Percentiles rank a stretch among this genome's conserved stretches.
Evolutionary conservation across 2,888 invertebrate species (phyloP).

Genomic region (Agrochola lota): DNA sequence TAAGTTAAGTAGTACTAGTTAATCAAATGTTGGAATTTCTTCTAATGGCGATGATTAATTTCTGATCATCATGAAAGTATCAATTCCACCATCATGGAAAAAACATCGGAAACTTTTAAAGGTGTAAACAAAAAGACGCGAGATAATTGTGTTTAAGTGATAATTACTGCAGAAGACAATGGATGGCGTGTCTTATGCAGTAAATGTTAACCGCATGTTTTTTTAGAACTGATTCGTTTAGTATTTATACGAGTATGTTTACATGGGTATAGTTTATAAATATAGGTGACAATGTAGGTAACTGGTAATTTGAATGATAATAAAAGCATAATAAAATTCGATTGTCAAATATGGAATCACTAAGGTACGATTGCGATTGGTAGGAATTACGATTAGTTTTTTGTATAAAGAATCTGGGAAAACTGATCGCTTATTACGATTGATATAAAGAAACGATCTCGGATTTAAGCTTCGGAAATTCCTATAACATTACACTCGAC

Average conservation of each 20-base stretch:
- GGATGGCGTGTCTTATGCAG: conserved; percentile 43
- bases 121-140: background rate
- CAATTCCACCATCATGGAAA: background rate
- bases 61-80: background rate
- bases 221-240: conserved; percentile 4
- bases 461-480: background rate
- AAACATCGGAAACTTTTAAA: conserved; percentile 35
- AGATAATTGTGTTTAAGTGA: conserved; percentile 7
- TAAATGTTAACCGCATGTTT: conserved; percentile 3
- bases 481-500: background rate
- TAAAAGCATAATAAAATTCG: background rate
- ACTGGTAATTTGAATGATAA: background rate
- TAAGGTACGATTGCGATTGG: background rate
- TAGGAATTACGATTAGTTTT: background rate
- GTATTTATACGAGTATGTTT: conserved; percentile 6
- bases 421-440: background rate
- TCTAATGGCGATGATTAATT: background rate
- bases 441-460: background rate
- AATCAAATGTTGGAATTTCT: background rate
- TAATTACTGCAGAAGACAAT: conserved; percentile 40
- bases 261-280: background rate
- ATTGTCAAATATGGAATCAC: background rate
- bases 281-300: background rate
- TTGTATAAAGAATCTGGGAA: background rate
- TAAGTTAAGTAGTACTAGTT: background rate